phyloP scores from a whole-genome alignment of 2,113 vertebrate species.

The zebrafish (Danio rerio) region DNA sequence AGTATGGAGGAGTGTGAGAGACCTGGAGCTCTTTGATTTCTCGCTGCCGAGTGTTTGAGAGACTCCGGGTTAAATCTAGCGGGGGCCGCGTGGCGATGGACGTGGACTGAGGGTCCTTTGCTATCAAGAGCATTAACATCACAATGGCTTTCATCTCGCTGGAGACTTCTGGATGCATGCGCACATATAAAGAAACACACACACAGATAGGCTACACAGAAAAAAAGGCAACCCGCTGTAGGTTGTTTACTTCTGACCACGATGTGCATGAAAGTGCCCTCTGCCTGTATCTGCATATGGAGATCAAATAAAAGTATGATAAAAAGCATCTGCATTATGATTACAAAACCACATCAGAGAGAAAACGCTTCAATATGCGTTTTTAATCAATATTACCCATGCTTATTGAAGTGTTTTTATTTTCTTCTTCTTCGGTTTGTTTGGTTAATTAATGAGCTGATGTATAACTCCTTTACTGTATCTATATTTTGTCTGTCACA shows the following conservation, averaged over 20 bases:
- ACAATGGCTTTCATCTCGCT: slow-evolving; percentile 62
- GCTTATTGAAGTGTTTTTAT: not conserved
- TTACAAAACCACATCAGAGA: not conserved
- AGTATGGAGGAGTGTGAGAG: slow-evolving; percentile 69
- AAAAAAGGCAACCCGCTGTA: slow-evolving; percentile 58
- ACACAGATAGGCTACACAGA: slow-evolving; percentile 55
- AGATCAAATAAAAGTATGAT: not conserved
- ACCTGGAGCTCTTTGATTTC: slow-evolving; percentile 72
- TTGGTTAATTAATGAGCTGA: too few species aligned
- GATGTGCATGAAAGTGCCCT: not conserved
- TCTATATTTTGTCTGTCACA: too few species aligned
- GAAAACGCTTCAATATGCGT: not conserved
- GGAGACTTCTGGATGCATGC: slow-evolving; percentile 31
- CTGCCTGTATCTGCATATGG: slow-evolving; percentile 21
- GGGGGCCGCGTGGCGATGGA: slow-evolving; percentile 42
- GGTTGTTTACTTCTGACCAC: slow-evolving; percentile 46
- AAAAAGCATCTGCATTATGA: not conserved
- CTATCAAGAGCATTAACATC: slow-evolving; percentile 60
- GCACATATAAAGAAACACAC: slow-evolving; percentile 57
- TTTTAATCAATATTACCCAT: not conserved
- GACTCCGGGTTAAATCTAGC: slow-evolving; percentile 29
- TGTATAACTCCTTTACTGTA: too few species aligned
- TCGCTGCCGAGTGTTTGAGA: slow-evolving; percentile 61
- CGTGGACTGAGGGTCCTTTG: slow-evolving; percentile 46
- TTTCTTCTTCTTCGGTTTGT: too few species aligned